Conservation (phyloP, 2,888 invertebrate species). For the Andrena praecox region DNA sequence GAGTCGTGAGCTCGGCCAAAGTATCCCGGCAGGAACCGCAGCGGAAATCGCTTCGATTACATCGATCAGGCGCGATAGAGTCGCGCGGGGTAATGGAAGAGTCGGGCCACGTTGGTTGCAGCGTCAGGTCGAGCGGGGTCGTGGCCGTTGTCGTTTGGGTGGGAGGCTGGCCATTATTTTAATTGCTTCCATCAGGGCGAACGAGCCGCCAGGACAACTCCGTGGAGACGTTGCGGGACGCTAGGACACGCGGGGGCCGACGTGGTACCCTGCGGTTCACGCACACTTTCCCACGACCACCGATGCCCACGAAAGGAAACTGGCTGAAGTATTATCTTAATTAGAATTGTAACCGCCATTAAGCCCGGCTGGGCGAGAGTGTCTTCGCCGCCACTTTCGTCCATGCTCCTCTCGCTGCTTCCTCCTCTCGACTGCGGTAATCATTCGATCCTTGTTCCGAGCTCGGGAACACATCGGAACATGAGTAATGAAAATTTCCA, state of each 20-base stretch:
- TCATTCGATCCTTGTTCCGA: no score
- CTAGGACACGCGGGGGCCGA: conserved; percentile 30
- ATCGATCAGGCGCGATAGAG: conserved; percentile 21
- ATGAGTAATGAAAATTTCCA: no score
- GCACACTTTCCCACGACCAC: conserved; percentile 39
- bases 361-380: conserved; percentile 15
- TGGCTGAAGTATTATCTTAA: conserved; percentile 73
- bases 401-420: neutral
- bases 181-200: conserved; percentile 78
- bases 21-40: conserved; percentile 1
- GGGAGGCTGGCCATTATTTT: conserved; percentile 75
- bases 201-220: conserved; percentile 72
- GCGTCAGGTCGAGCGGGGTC: conserved; percentile 39
- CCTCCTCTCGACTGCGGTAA: neutral
- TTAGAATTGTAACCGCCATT: conserved; percentile 70
- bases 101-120: conserved; percentile 57
- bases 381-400: conserved; percentile 16
- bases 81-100: conserved; percentile 27
- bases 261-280: conserved; percentile 37
- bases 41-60: conserved; percentile 39
- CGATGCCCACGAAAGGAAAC: conserved; percentile 19
- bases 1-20: neutral
- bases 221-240: conserved; percentile 68
- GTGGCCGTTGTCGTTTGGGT: conserved; percentile 26
- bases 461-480: no score